Conservation (phyloP, 2,113 vertebrate genomes). For the Glaucomys volans region DNA sequence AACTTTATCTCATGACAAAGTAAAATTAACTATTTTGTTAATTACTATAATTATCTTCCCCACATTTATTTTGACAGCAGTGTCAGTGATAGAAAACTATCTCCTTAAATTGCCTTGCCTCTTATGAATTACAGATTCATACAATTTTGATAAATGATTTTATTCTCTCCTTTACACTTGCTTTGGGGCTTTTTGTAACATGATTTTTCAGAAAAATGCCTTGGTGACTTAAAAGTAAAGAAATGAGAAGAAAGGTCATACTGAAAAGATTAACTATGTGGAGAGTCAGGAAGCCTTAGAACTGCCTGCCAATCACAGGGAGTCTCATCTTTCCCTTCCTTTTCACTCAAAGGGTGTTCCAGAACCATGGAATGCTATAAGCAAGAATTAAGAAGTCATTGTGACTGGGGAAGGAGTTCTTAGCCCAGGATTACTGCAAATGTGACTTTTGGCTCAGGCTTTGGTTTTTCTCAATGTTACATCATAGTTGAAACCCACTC, state of each 20-base stretch:
- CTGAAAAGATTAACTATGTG: constrained; percentile 75
- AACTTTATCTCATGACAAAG: constrained; percentile 85
- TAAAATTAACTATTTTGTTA: constrained; percentile 88
- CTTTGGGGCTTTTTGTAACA: constrained; percentile 80
- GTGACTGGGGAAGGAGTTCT: background rate
- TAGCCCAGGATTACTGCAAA: background rate
- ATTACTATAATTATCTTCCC: constrained; percentile 86
- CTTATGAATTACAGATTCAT: constrained; percentile 88
- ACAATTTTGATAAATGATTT: constrained; percentile 86
- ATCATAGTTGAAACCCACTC: background rate
- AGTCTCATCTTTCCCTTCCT: constrained; percentile 29
- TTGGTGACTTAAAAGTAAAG: constrained; percentile 81
- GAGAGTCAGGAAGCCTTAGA: constrained; percentile 62
- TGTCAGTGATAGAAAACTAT: constrained; percentile 85
- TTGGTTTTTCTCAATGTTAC: background rate
- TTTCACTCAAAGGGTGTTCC: constrained; percentile 58
- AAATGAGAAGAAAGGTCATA: constrained; percentile 79
- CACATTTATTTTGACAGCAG: constrained; percentile 86
- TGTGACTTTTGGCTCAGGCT: constrained; percentile 31
- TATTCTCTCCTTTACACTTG: constrained; percentile 81
- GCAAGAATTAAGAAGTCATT: constrained; percentile 23
- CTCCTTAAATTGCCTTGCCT: constrained; percentile 85
- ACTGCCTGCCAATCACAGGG: constrained; percentile 65
- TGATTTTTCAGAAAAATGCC: constrained; percentile 79
- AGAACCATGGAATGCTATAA: constrained; percentile 7